A percentile compares a stretch with the other conserved stretches of the same genome.
These are phyloP conservation scores for Anoplopoma fimbria DNA, from an alignment of 2,113 vertebrate species.

Conservation along the genomic window DNA sequence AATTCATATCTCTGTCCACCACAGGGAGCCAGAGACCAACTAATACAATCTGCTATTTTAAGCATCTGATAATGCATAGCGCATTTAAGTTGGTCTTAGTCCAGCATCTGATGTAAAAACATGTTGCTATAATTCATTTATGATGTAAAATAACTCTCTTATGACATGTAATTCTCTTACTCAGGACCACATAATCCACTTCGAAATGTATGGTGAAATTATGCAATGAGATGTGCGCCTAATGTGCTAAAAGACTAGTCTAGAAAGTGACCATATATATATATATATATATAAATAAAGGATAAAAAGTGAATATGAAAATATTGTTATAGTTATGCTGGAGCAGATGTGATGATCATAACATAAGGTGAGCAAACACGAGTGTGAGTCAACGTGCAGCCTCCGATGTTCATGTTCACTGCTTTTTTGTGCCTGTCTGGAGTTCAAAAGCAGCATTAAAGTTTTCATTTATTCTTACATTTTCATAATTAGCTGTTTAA, in stretches of 20 bases:
- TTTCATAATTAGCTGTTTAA: not conserved
- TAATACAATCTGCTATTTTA: not conserved
- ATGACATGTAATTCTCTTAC: not conserved
- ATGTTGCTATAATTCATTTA: not conserved
- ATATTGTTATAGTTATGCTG: not conserved
- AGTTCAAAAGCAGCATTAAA: not conserved
- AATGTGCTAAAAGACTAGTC: not conserved
- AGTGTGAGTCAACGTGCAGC: not conserved
- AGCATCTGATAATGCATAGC: not conserved
- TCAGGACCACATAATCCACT: not conserved
- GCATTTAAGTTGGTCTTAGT: not conserved
- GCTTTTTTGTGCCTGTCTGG: not conserved
- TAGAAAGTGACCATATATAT: too few relatives aligned
- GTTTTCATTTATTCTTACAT: not conserved
- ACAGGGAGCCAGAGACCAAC: conserved; percentile 41
- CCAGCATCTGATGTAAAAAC: not conserved
- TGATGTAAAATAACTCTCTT: not conserved
- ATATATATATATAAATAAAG: too few relatives aligned
- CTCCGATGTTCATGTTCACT: not conserved
- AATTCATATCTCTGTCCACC: not conserved
- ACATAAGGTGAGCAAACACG: too few relatives aligned
- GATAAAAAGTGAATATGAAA: not conserved
- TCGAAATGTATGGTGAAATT: not conserved
- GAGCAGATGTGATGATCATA: not conserved
- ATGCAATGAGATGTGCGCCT: accelerated